A percentile compares a stretch with the other conserved stretches of the same genome.
Evolutionary conservation across 1,140 invertebrate species (phyloP).

Genomic region (Philotrypesis tridentata): DNA sequence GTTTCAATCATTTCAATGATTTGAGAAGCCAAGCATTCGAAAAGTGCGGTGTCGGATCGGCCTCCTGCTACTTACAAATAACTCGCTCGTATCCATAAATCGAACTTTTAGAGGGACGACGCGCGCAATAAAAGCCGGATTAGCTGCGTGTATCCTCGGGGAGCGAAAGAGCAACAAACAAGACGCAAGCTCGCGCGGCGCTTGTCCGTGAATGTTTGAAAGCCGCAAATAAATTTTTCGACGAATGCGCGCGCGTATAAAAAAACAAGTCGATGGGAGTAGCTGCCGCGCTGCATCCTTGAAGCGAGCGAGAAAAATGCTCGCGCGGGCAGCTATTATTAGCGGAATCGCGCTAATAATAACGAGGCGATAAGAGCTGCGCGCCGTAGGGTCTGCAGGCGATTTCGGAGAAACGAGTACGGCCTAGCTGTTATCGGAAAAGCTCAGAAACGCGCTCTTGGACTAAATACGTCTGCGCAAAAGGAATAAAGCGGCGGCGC

Average conservation of each 20-base stretch:
- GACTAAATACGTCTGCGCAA: constrained; percentile 65
- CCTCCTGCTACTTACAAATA: neutral
- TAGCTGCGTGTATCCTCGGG: neutral
- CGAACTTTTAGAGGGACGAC: neutral
- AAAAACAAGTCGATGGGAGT: too few relatives aligned
- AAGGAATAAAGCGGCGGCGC: constrained; percentile 45
- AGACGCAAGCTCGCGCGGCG: neutral
- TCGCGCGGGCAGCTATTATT: too few relatives aligned
- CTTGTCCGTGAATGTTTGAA: neutral
- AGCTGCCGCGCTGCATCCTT: too few relatives aligned
- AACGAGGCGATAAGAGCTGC: constrained; percentile 49
- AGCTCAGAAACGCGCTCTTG: constrained; percentile 57
- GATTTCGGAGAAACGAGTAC: constrained; percentile 40
- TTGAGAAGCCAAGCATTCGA: too few relatives aligned
- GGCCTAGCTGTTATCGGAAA: constrained; percentile 55
- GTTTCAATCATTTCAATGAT: too few relatives aligned
- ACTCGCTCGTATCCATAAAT: neutral
- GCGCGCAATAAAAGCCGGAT: neutral
- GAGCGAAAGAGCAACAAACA: neutral
- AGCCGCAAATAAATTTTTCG: neutral
- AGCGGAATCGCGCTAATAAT: too few relatives aligned
- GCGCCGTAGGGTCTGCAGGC: too few relatives aligned
- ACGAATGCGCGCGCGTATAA: too few relatives aligned
- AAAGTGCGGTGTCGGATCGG: too few relatives aligned
- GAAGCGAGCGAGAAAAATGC: too few relatives aligned